Evolutionary conservation across 2,113 vertebrate genomes (phyloP), one percentile per base, ranked within the genome.

Genomic region (Prolemur simus): DNA sequence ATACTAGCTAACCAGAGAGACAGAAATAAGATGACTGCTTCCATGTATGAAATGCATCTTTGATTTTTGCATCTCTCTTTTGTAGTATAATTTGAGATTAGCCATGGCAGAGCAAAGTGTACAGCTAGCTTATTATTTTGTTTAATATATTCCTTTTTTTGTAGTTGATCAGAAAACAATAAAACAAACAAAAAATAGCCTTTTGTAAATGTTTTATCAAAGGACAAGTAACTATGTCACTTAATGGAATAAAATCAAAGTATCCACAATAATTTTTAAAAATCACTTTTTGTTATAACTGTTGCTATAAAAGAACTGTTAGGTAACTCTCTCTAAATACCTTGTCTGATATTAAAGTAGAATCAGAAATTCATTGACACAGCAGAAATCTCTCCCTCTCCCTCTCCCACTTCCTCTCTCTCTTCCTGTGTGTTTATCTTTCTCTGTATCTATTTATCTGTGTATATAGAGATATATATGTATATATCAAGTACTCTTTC

Each of bases 1-100:
- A 13, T 13, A 47, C 21, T 2, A 54, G 20, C 14, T 54, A 45
- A 34, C 42, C 25, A 27, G 17, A 69, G 69, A 76, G 23, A 54
- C 17, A 29, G 21, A 63, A 56, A 25, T n/a, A 17, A 66, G 15
- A 25, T 29, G 58, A 7, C 34, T 68, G 5, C 20, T 39, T 95
- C 25, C 29, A 8, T 27, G 42, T 52, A 87, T 84, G 95, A 97
- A 96, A 94, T 54, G 88, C 0, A 39, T 82, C 87, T 78, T 56
- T 96, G 71, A 90, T 81, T 97, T 97, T 97, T 85, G 64, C 95
- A 93, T 54, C 37, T 96, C 37, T 58, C 34, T 94, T 91, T 83
- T 90, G 74, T 93, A 96, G 66, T 88, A 60, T 77, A 92, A 85
- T 84, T 94, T 54, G 73, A 93, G 52, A 45, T 10, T 23, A 84